Conservation (phyloP, 2,888 invertebrate genomes). For the Apotomis capreana region DNA sequence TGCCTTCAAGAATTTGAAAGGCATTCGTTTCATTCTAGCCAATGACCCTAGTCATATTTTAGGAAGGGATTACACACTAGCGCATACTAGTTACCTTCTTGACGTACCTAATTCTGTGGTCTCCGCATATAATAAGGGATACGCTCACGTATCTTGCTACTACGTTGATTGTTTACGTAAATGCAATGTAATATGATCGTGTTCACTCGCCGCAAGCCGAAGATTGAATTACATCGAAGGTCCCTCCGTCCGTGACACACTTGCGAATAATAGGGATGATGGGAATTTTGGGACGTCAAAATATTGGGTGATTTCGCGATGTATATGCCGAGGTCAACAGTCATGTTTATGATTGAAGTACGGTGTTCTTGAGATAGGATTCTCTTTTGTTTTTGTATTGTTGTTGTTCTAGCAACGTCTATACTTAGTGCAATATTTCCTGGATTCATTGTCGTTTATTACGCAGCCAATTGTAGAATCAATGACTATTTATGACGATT, state of each 20-base stretch:
- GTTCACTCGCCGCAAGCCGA: slow-evolving; percentile 10
- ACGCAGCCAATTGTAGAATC: too few relatives aligned
- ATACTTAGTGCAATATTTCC: too few relatives aligned
- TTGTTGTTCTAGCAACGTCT: too few relatives aligned
- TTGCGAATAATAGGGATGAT: slow-evolving; percentile 25
- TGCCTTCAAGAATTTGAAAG: too few relatives aligned
- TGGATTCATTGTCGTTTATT: too few relatives aligned
- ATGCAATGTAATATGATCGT: slow-evolving; percentile 18
- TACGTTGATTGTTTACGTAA: slow-evolving; percentile 6
- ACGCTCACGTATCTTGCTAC: slow-evolving; percentile 2
- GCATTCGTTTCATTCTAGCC: too few relatives aligned
- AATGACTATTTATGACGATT: too few relatives aligned
- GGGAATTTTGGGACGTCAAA: slow-evolving; percentile 5
- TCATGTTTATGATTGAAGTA: neutral
- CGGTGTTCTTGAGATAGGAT: neutral
- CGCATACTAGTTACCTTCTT: too few relatives aligned
- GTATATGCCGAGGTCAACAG: neutral
- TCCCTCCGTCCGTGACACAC: slow-evolving; percentile 30
- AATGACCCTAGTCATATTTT: too few relatives aligned
- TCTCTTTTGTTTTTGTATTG: neutral
- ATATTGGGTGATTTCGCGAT: slow-evolving; percentile 4
- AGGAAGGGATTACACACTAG: too few relatives aligned
- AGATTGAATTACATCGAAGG: slow-evolving; percentile 34
- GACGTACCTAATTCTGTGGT: too few relatives aligned
- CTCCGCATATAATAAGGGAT: neutral